Percentiles rank a stretch among this genome's conserved stretches.
These are phyloP conservation scores for Lithophane leautieri DNA, from an alignment of 2,888 invertebrate genomes.

Conservation along the genomic window DNA sequence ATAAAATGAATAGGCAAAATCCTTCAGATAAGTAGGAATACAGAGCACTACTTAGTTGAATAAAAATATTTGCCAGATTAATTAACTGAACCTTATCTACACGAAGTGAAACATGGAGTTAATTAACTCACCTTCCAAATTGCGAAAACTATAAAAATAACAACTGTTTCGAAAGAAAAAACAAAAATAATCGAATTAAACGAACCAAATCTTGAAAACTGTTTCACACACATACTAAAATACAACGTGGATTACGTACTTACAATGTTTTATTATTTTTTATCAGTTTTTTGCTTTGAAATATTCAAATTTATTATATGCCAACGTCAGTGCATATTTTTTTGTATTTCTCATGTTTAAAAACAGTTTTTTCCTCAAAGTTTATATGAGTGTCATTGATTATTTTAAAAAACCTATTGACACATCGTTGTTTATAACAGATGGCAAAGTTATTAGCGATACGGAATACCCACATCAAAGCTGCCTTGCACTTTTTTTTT, in stretches of 20 bases:
- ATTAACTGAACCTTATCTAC: not conserved
- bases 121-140: not conserved
- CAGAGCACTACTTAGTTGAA: not conserved
- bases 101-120: not conserved
- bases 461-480: constrained; percentile 7
- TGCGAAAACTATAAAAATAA: constrained; percentile 10
- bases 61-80: not conserved
- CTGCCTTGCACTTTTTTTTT: constrained; percentile 39
- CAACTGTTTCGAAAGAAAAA: not conserved
- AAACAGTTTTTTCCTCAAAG: not conserved
- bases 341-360: not conserved
- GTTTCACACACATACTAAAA: not conserved
- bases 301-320: not conserved
- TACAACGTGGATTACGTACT: not conserved
- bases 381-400: not conserved
- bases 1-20: not conserved
- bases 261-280: not conserved
- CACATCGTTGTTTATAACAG: constrained; percentile 38
- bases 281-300: not conserved
- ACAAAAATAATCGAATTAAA: not conserved
- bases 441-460: constrained; percentile 36
- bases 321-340: not conserved
- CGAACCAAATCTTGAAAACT: constrained; percentile 2
- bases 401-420: constrained; percentile 9
- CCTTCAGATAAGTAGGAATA: not conserved